These are phyloP conservation scores for Patiria pectinifera DNA, from an alignment of 53 echinoderm and acorn worm genomes.

Conservation along the genomic window DNA sequence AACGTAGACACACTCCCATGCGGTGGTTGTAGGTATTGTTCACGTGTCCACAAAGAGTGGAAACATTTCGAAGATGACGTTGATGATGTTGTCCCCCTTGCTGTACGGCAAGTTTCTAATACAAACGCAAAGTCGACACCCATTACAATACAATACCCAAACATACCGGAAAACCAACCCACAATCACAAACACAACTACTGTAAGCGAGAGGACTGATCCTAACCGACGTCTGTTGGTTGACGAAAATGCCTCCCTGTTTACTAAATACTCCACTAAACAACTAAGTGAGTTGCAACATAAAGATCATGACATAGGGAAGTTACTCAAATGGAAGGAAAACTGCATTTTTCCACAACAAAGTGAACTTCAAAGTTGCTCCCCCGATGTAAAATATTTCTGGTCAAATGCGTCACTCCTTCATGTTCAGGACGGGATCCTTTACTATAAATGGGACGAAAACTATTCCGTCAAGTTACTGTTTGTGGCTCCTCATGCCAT, in stretches of 20 bases:
- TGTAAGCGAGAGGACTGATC: neutral
- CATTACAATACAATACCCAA: too few species aligned
- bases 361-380: neutral
- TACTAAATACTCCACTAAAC: neutral
- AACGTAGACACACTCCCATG: neutral
- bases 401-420: constrained; percentile 1
- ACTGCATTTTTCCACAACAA: neutral
- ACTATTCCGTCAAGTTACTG: neutral
- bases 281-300: neutral
- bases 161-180: too few species aligned
- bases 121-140: too few species aligned
- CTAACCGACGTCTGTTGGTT: neutral
- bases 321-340: neutral
- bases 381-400: neutral
- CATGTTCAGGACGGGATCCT: neutral
- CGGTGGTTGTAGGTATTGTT: neutral
- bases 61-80: neutral
- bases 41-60: neutral
- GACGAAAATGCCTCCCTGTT: too few species aligned
- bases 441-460: neutral
- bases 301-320: neutral
- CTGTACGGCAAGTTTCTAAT: neutral
- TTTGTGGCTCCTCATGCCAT: neutral
- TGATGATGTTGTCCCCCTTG: neutral
- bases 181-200: too few species aligned